These are phyloP conservation scores for Dipodomys spectabilis DNA, from an alignment of 2,113 vertebrate genomes.

Conservation along the genomic window DNA sequence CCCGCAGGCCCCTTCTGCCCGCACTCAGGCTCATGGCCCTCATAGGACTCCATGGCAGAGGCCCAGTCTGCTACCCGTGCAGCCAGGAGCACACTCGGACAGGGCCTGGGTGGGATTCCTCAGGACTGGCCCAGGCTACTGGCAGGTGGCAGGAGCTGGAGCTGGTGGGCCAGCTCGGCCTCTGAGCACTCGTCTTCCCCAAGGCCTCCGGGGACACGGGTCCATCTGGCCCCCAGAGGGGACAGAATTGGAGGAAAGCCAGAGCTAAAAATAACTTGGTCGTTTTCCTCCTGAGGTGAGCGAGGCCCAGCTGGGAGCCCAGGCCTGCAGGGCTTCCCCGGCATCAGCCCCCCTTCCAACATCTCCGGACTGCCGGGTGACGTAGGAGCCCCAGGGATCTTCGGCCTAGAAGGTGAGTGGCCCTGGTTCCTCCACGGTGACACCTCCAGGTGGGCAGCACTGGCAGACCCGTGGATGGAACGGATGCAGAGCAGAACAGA, in stretches of 20 bases:
- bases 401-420: conserved; percentile 90
- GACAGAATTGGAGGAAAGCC: neutral
- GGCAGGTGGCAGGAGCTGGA: neutral
- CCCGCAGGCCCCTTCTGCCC: neutral
- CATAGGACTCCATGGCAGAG: too few species aligned
- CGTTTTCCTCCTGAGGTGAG: conserved; percentile 85
- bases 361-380: conserved; percentile 90
- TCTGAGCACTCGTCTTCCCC: neutral
- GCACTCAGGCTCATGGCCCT: neutral
- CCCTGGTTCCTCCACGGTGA: too few species aligned
- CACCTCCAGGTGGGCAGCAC: too few species aligned
- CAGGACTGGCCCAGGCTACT: too few species aligned
- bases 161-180: neutral
- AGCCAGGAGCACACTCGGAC: too few species aligned
- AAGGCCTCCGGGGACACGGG: too few species aligned
- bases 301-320: conserved; percentile 88
- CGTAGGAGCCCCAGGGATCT: conserved; percentile 87
- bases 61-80: too few species aligned
- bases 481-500: too few species aligned
- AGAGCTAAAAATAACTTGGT: neutral
- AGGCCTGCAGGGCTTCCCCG: conserved; percentile 89
- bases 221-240: neutral
- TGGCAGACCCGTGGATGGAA: too few species aligned
- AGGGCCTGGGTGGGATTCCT: too few species aligned
- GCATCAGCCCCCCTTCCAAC: conserved; percentile 87